These are phyloP conservation scores for Drosophila sproati DNA, from an alignment of 1,140 invertebrate species.

Conservation along the genomic window DNA sequence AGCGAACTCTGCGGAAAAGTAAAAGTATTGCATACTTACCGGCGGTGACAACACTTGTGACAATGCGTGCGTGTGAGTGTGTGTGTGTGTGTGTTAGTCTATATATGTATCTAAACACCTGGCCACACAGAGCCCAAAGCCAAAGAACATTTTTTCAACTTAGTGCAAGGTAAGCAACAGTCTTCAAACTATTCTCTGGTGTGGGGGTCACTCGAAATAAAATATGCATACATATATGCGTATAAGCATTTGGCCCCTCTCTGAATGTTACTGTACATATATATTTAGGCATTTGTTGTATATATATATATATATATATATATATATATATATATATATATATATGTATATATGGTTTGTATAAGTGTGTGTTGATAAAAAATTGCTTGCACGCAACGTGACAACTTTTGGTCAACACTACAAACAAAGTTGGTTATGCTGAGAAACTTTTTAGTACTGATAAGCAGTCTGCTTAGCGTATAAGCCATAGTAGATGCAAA, in stretches of 20 bases:
- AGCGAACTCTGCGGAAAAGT: conserved; percentile 31
- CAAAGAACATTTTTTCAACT: conserved; percentile 50
- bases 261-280: background rate
- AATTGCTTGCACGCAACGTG: conserved; percentile 63
- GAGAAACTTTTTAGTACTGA: conserved; percentile 43
- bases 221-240: conserved; percentile 17
- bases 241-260: conserved; percentile 23
- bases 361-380: conserved; percentile 69
- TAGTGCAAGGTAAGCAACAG: conserved; percentile 54
- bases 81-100: background rate
- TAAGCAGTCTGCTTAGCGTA: conserved; percentile 42
- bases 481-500: conserved; percentile 20
- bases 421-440: conserved; percentile 34
- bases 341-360: conserved; percentile 15
- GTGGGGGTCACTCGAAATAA: background rate
- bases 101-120: conserved; percentile 12
- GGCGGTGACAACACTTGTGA: conserved; percentile 28
- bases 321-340: conserved; percentile 18
- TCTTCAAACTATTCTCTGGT: conserved; percentile 25
- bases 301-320: conserved; percentile 12
- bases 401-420: conserved; percentile 54
- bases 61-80: conserved; percentile 2
- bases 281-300: conserved; percentile 56
- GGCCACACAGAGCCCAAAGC: conserved; percentile 24
- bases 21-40: conserved; percentile 75